These are phyloP conservation scores for Hippasteria phrygiana DNA, from an alignment of 53 echinoderm and acorn worm species.

Conservation along the genomic window DNA sequence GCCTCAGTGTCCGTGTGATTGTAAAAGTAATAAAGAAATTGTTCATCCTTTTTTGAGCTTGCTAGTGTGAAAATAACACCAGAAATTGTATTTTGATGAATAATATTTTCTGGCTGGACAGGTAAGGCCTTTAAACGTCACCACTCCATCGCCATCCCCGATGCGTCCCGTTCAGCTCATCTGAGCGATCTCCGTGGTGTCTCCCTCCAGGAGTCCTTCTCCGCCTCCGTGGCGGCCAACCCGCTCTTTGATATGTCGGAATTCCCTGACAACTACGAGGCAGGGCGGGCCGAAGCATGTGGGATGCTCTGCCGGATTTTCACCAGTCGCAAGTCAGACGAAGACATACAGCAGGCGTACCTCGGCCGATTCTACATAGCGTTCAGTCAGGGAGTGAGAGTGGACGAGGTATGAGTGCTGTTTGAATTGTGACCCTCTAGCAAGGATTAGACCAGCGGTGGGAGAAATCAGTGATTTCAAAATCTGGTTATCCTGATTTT, in stretches of 20 bases:
- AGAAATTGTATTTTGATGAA: background rate
- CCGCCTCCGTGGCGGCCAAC: slow-evolving; percentile 68
- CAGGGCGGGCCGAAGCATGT: slow-evolving; percentile 95
- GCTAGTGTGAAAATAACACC: background rate
- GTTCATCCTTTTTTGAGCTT: too few species aligned
- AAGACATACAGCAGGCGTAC: slow-evolving; percentile 93
- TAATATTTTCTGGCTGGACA: background rate
- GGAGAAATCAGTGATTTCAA: too few species aligned
- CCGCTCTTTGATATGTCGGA: slow-evolving; percentile 71
- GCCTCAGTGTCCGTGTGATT: too few species aligned
- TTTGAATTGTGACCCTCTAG: too few species aligned
- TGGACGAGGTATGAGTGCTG: slow-evolving; percentile 76
- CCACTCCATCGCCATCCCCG: slow-evolving; percentile 63
- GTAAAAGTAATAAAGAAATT: too few species aligned
- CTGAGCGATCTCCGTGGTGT: slow-evolving; percentile 47
- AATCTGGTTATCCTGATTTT: too few species aligned
- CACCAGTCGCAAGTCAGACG: slow-evolving; percentile 82
- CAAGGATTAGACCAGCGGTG: too few species aligned
- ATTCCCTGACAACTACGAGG: slow-evolving; percentile 91
- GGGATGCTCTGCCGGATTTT: slow-evolving; percentile 94
- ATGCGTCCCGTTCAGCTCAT: slow-evolving; percentile 53
- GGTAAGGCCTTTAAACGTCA: slow-evolving; percentile 54
- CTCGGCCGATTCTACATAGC: slow-evolving; percentile 91
- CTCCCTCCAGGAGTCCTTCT: slow-evolving; percentile 54
- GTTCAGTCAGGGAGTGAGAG: slow-evolving; percentile 83